Conservation (phyloP, 2,888 invertebrate genomes). For the Cosmopolites sordidus region DNA sequence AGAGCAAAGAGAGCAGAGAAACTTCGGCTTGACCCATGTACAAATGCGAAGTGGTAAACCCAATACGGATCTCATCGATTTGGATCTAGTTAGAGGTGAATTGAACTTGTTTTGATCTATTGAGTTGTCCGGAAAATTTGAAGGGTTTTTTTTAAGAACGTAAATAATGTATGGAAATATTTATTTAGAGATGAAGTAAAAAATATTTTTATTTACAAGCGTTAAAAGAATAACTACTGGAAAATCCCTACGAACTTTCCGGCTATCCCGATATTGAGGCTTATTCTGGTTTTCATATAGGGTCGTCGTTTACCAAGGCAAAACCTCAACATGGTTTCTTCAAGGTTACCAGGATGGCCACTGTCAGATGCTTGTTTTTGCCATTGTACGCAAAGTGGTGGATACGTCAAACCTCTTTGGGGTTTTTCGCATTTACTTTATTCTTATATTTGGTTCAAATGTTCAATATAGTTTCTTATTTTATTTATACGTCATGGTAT, state of each 20-base stretch:
- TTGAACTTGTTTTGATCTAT: neutral
- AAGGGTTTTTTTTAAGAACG: too few species aligned
- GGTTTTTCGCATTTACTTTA: slow-evolving; percentile 69
- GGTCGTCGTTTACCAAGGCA: slow-evolving; percentile 92
- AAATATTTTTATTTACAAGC: too few species aligned
- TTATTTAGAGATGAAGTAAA: too few species aligned
- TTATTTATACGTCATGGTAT: slow-evolving; percentile 15
- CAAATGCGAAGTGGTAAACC: slow-evolving; percentile 70
- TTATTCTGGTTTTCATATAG: slow-evolving; percentile 50
- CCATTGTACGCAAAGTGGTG: slow-evolving; percentile 88
- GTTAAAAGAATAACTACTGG: too few species aligned
- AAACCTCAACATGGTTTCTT: slow-evolving; percentile 90
- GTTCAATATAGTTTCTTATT: slow-evolving; percentile 51
- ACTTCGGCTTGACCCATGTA: slow-evolving; percentile 78
- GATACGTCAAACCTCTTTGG: slow-evolving; percentile 79
- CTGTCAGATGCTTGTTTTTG: slow-evolving; percentile 75
- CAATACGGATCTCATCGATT: slow-evolving; percentile 91
- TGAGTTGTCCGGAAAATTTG: too few species aligned
- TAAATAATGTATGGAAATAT: too few species aligned
- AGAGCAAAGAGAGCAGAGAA: slow-evolving; percentile 88
- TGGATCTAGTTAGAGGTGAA: slow-evolving; percentile 89
- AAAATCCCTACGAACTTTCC: too few species aligned
- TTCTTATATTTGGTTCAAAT: slow-evolving; percentile 75
- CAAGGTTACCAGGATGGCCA: slow-evolving; percentile 78
- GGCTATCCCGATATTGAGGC: too few species aligned